phyloP scores from a whole-genome alignment of 2,888 invertebrate genomes.

The Cremastobaeus sp. region DNA sequence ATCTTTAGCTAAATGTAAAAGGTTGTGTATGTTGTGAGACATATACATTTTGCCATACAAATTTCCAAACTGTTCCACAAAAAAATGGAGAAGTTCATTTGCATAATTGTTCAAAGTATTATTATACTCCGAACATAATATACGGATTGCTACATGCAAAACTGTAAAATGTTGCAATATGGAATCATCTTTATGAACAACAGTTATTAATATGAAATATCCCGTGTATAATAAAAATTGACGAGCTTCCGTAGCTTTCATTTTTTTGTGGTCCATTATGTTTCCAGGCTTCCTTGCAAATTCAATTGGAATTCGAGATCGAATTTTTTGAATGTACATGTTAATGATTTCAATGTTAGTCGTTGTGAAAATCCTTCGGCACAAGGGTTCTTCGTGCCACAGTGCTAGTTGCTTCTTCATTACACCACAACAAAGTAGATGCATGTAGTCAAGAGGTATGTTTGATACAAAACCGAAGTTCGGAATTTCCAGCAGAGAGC shows the following conservation, averaged over 20 bases:
- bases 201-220: background rate
- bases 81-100: background rate
- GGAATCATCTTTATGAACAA: background rate
- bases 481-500: background rate
- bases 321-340: background rate
- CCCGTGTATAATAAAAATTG: conserved; percentile 4
- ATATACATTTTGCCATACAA: background rate
- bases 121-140: background rate
- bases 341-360: background rate
- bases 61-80: background rate
- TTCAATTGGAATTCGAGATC: background rate
- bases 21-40: background rate
- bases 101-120: background rate
- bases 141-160: background rate
- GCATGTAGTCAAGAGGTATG: too few relatives aligned
- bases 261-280: background rate
- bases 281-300: background rate
- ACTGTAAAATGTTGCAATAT: background rate
- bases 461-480: background rate
- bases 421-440: background rate
- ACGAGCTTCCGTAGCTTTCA: background rate
- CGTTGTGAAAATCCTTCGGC: background rate
- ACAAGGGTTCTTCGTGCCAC: conserved; percentile 1
- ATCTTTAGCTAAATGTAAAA: background rate
- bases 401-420: background rate